Percentiles rank a stretch among this genome's conserved stretches.
phyloP scores from a whole-genome alignment of 2,888 invertebrate species.

The Cremastobaeus sp. region DNA sequence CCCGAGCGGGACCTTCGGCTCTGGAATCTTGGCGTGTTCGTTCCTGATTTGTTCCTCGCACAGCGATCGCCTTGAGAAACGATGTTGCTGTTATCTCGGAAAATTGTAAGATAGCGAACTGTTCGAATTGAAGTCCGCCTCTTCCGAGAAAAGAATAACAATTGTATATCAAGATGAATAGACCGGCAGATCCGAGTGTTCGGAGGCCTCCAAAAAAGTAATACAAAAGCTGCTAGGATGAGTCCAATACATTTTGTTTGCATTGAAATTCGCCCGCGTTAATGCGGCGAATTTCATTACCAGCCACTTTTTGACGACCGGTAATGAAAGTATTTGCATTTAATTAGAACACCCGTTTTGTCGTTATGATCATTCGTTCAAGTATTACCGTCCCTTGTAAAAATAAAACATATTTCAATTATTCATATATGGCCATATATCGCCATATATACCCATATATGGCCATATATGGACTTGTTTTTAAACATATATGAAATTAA shows the following conservation, averaged over 20 bases:
- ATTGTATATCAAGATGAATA: slow-evolving; percentile 44
- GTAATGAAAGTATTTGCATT: slow-evolving; percentile 8
- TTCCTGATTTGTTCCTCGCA: slow-evolving; percentile 9
- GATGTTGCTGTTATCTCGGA: slow-evolving; percentile 48
- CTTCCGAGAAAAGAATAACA: slow-evolving; percentile 46
- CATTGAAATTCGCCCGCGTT: slow-evolving; percentile 2
- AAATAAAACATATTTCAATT: not conserved
- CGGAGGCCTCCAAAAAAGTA: slow-evolving; percentile 14
- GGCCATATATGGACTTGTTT: too few relatives aligned
- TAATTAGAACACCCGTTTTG: not conserved
- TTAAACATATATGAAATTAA: too few relatives aligned
- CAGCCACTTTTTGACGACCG: not conserved
- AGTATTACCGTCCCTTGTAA: too few relatives aligned
- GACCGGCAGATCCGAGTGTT: slow-evolving; percentile 25
- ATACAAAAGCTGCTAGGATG: slow-evolving; percentile 19
- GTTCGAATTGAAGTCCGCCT: slow-evolving; percentile 46
- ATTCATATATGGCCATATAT: too few relatives aligned
- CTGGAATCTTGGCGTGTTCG: slow-evolving; percentile 34
- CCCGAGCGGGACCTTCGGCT: slow-evolving; percentile 23
- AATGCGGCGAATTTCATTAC: too few relatives aligned
- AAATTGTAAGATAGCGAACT: slow-evolving; percentile 50
- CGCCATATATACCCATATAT: too few relatives aligned
- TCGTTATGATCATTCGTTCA: too few relatives aligned
- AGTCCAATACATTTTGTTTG: slow-evolving; percentile 19
- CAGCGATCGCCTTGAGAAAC: slow-evolving; percentile 52